Evolutionary conservation across 2,113 vertebrate genomes (phyloP).

Genomic region (Nansenia antarctica): DNA sequence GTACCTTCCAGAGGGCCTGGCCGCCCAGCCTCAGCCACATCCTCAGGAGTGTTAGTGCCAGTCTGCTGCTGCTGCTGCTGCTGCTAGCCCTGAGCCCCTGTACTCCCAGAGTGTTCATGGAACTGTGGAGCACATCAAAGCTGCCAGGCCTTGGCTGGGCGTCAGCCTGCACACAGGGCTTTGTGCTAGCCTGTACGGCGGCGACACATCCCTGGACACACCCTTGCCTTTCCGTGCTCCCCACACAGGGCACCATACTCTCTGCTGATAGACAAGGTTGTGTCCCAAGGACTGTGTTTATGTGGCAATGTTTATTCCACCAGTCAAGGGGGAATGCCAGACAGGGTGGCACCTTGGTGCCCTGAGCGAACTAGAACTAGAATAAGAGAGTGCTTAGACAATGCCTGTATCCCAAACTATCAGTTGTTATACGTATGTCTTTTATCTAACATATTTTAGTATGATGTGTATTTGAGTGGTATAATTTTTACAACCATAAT

Average conservation of each 20-base stretch:
- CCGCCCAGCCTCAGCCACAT: not conserved
- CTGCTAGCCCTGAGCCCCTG: constrained; percentile 5
- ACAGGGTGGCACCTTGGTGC: not conserved
- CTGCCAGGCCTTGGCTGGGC: constrained; percentile 8
- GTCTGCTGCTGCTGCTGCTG: constrained; percentile 12
- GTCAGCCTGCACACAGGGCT: constrained; percentile 29
- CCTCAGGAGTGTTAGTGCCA: constrained; percentile 14
- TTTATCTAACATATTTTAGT: too few relatives aligned
- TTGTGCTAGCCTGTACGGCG: constrained; percentile 17
- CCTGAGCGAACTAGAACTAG: not conserved
- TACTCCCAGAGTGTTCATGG: constrained; percentile 27
- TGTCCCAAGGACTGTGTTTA: not conserved
- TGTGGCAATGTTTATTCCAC: not conserved
- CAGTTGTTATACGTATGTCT: too few relatives aligned
- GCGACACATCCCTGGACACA: constrained; percentile 25
- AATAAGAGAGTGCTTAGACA: not conserved
- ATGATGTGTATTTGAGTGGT: not conserved
- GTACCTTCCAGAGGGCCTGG: not conserved
- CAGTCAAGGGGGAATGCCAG: not conserved
- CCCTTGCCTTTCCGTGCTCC: constrained; percentile 15
- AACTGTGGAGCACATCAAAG: constrained; percentile 56
- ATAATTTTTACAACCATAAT: not conserved
- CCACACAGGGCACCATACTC: not conserved
- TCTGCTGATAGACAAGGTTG: not conserved
- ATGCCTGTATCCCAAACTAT: not conserved